Base-by-base conservation (phyloP, 2,113 vertebrate genomes). In the Centropristis striata region DNA sequence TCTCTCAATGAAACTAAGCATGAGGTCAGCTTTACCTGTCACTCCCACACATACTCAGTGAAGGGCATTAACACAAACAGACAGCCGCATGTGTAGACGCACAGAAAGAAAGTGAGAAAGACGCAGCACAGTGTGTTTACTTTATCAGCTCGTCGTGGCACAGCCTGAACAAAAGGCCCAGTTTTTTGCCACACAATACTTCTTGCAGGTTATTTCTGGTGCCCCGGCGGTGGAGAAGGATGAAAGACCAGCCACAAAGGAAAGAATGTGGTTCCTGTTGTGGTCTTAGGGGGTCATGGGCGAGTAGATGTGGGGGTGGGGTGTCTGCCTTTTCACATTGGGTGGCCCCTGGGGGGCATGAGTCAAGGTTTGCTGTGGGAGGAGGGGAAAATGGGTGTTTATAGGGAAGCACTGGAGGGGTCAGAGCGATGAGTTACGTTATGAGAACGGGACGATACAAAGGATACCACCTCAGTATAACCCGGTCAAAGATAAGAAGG, bases 221-320 rank as follows among this genome's bases (percentile, higher is more conserved):
- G 75, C 60, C 68, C 42, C 51, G 53, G 65, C 7, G 16, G 67
- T 69, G 59, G 80, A 86, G 81, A 87, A 86, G 88, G 91, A 93
- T 91, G 83, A 90, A 92, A 91, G 87, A 84, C 68, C 44, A 54
- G 71, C 60, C 90, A 92, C 92, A 94, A 92, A 92, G 90, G 87
- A 90, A 93, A 92, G 90, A 93, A 93, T 92, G 88, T 83, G 78
- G 87, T 90, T 94, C 93, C 93, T 93, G 93, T 94, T 92, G 90
- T 88, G 92, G 87, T 92, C 85, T 81, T 80, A 72, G 80, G 81
- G 88, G 88, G 86, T 89, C 90, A 90, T 47, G 76, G 88, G 88
- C 75, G 15, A 84, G 81, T 85, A 79, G 83, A 81, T 71, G 81
- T 87, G 88, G 92, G 90, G 90, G 87, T 81, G 72, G 90, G 76